Evolutionary conservation across 2,113 vertebrate genomes (phyloP).

Genomic region (Saguinus midas): DNA sequence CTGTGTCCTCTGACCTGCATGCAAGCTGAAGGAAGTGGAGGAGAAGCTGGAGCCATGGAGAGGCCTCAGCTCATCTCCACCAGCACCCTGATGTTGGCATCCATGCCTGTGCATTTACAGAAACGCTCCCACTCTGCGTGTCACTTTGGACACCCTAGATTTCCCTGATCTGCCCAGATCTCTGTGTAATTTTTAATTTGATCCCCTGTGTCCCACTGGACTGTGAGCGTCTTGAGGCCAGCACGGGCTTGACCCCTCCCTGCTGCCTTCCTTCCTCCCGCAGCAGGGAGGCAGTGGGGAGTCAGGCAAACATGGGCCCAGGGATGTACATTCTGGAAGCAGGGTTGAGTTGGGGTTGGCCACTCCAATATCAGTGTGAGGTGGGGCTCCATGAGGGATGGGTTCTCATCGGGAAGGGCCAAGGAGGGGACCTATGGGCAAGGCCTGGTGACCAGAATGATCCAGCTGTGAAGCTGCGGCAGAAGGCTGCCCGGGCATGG

Average conservation of each 20-base stretch:
- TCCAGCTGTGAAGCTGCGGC: background rate
- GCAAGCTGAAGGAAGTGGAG: background rate
- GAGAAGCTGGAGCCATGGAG: rapidly evolving
- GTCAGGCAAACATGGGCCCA: rapidly evolving
- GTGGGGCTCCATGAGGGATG: background rate
- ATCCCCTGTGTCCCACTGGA: background rate
- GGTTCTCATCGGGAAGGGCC: background rate
- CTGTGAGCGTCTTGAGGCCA: background rate
- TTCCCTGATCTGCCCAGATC: background rate
- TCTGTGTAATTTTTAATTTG: background rate
- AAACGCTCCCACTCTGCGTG: background rate
- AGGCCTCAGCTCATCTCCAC: background rate
- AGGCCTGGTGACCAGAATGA: background rate
- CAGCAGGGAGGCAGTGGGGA: background rate
- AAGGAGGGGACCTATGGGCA: background rate
- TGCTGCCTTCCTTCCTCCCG: background rate
- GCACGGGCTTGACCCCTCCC: background rate
- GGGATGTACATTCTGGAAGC: background rate
- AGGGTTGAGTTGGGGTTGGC: no score
- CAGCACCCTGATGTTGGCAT: background rate
- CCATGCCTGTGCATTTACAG: rapidly evolving
- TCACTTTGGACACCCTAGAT: rapidly evolving
- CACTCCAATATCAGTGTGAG: rapidly evolving
- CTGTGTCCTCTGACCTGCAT: background rate
- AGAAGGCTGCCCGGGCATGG: background rate